These are phyloP conservation scores for Tigriopus californicus DNA, from an alignment of 2,888 invertebrate species.

Conservation along the genomic window DNA sequence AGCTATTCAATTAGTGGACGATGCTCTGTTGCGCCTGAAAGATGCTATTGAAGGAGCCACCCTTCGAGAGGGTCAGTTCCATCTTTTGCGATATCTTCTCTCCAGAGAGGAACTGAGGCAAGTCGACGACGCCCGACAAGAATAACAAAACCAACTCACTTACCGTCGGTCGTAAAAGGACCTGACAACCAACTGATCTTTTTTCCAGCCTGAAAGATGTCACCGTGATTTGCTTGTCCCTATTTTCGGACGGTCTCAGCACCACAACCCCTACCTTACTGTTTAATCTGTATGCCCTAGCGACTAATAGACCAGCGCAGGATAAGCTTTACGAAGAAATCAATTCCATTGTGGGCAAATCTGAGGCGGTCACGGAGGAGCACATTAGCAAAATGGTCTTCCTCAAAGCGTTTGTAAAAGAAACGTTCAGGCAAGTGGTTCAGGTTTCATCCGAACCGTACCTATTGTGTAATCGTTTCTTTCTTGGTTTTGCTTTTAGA, in stretches of 20 bases:
- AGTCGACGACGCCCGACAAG: no score
- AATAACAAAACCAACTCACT: no score
- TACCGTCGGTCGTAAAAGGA: no score
- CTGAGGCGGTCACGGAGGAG: constrained; percentile 26
- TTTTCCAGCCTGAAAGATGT: constrained; percentile 27
- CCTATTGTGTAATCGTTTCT: no score
- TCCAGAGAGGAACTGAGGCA: constrained; percentile 26
- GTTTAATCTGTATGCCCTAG: constrained; percentile 30
- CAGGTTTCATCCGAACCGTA: no score
- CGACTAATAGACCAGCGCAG: constrained; percentile 30
- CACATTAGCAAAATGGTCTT: constrained; percentile 30
- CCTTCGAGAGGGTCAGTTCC: constrained; percentile 26
- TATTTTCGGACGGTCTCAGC: constrained; percentile 34
- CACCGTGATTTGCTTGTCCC: constrained; percentile 31
- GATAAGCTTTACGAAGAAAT: constrained; percentile 29
- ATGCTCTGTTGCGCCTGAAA: constrained; percentile 25
- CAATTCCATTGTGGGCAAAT: constrained; percentile 22
- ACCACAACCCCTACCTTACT: constrained; percentile 32
- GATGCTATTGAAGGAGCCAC: constrained; percentile 22
- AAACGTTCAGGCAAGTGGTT: constrained; percentile 35
- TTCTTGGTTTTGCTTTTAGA: constrained; percentile 22
- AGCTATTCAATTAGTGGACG: constrained; percentile 22
- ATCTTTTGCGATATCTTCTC: constrained; percentile 31
- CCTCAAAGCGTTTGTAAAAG: constrained; percentile 43
- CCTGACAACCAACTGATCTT: no score